Conservation (phyloP, 2,113 vertebrate species). For the Notarius quadriscutis region DNA sequence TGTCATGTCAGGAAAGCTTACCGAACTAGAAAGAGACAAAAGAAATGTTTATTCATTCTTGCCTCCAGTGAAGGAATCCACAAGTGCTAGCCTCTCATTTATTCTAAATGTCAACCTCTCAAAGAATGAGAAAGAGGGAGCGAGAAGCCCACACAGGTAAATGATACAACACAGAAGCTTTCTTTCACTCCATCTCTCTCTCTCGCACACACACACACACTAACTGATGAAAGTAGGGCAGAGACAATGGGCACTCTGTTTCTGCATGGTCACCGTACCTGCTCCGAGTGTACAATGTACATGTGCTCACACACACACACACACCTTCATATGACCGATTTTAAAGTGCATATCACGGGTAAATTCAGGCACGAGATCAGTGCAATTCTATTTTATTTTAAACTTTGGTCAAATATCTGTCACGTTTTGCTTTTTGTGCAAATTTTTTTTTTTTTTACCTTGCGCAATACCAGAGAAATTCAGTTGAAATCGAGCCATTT, state of each 20-base stretch:
- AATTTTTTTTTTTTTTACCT: too few relatives aligned
- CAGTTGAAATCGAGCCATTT: too few relatives aligned
- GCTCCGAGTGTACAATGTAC: background rate
- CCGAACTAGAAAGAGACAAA: constrained; percentile 57
- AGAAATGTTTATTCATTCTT: constrained; percentile 62
- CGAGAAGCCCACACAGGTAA: constrained; percentile 42
- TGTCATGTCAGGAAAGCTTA: background rate
- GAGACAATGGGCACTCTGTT: constrained; percentile 39
- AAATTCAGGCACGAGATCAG: too few relatives aligned
- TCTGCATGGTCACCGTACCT: constrained; percentile 25
- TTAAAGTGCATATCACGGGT: too few relatives aligned
- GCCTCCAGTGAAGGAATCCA: constrained; percentile 48
- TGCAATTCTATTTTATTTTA: too few relatives aligned
- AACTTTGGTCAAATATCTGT: too few relatives aligned
- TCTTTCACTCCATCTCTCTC: background rate
- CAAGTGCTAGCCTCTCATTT: constrained; percentile 34
- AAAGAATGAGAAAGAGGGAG: constrained; percentile 42
- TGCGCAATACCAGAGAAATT: too few relatives aligned
- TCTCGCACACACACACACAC: constrained; percentile 27
- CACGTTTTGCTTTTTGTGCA: too few relatives aligned
- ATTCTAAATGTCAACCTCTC: constrained; percentile 61
- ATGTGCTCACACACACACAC: background rate
- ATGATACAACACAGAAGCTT: constrained; percentile 30
- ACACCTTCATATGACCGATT: background rate
- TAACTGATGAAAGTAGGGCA: constrained; percentile 17